Evolutionary conservation across 2,888 invertebrate species (phyloP).

Genomic region (Sphaerophoria taeniata): DNA sequence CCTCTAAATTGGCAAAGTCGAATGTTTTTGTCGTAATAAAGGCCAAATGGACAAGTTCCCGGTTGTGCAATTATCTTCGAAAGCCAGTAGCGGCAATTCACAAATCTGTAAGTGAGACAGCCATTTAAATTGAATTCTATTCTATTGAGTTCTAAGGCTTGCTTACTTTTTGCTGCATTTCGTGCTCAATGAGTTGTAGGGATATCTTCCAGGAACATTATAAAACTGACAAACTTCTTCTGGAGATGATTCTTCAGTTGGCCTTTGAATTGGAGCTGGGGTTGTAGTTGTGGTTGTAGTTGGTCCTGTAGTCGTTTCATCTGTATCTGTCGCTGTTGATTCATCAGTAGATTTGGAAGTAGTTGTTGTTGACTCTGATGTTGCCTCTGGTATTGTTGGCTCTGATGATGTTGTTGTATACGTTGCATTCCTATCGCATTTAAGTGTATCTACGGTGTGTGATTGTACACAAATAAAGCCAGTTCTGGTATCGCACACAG

Average conservation of each 20-base stretch:
- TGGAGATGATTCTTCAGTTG: background rate
- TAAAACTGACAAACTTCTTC: too few relatives aligned
- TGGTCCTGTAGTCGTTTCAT: background rate
- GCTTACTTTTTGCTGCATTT: too few relatives aligned
- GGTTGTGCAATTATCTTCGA: too few relatives aligned
- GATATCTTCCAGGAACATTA: too few relatives aligned
- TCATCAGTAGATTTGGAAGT: background rate
- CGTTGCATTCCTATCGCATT: slow-evolving; percentile 26
- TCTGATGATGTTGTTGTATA: background rate
- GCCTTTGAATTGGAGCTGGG: background rate
- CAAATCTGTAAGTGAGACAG: too few relatives aligned
- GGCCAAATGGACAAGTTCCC: too few relatives aligned
- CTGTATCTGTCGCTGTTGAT: background rate
- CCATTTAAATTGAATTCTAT: too few relatives aligned
- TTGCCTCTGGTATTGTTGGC: background rate
- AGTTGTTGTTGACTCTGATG: background rate
- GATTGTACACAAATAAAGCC: slow-evolving; percentile 60
- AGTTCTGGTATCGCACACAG: slow-evolving; percentile 71
- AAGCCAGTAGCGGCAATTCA: too few relatives aligned
- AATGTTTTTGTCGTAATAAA: too few relatives aligned
- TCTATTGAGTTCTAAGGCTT: too few relatives aligned
- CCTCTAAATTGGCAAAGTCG: too few relatives aligned
- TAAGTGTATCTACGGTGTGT: slow-evolving; percentile 43
- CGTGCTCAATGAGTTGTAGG: too few relatives aligned
- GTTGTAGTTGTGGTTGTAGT: background rate